These are phyloP conservation scores for Cyphomyrus plagiostoma DNA, from an alignment of 2,113 vertebrate species.

Conservation along the genomic window DNA sequence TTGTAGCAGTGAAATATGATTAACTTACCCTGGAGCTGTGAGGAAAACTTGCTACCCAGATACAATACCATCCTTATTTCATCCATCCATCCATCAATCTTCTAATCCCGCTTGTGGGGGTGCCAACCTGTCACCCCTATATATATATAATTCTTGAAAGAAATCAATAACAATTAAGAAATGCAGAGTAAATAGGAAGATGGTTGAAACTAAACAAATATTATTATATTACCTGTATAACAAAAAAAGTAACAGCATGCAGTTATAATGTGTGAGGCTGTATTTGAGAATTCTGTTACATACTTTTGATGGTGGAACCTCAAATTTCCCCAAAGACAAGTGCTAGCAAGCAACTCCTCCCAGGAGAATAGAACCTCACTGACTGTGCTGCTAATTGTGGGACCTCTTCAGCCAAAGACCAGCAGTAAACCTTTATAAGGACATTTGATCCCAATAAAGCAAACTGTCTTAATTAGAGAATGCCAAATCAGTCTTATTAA, in stretches of 20 bases:
- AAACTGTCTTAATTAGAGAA: neutral
- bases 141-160: neutral
- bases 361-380: neutral
- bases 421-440: neutral
- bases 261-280: slow-evolving; percentile 49
- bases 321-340: neutral
- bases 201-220: neutral
- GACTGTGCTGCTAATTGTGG: neutral
- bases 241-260: slow-evolving; percentile 39
- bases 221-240: neutral
- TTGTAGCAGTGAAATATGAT: neutral
- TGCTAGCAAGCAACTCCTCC: neutral
- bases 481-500: neutral
- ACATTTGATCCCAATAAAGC: neutral
- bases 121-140: neutral
- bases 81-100: neutral
- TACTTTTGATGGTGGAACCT: neutral
- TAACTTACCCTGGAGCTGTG: neutral
- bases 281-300: slow-evolving; percentile 8
- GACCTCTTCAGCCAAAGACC: neutral
- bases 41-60: neutral
- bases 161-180: neutral
- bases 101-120: neutral
- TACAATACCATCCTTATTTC: neutral
- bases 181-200: neutral